Evolutionary conservation across 2,113 vertebrate species (phyloP), one percentile per base, ranked within the genome.

Genomic region (Hyaena hyaena): DNA sequence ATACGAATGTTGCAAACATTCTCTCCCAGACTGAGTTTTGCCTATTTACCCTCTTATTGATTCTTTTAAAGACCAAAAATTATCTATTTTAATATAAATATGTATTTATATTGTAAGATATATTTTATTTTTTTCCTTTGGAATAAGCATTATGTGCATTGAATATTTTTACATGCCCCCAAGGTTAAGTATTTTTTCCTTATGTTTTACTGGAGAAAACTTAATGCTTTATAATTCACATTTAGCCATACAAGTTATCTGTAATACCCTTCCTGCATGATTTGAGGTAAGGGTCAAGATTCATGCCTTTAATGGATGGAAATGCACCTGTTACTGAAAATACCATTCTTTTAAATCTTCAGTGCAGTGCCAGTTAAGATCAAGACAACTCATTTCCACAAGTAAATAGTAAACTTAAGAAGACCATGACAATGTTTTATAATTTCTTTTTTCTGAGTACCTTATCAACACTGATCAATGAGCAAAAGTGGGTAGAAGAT

Each of bases 321-420:
- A 1, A 91, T 65, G 33, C 1, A 69, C 28, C 24, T 35, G 35
- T 88, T 81, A 65, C 35, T 81, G 61, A 69, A 88, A 91, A 81
- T 19, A 90, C 89, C 26, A 87, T 90, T 92, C 50, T 77, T 95
- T 94, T 76, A 92, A 66, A 93, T 73, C 5, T 92, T 53, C 26
- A 79, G 33, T 28, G 0, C 15, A 89, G 2, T 79, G 9, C 73
- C 35, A 79, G 31, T 53, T 73, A 93, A 94, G 92, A 82, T 77
- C n/a, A 90, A 95, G 33, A 86, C 23, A 55, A 31, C 24, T 10
- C 6, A 11, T 79, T 92, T 65, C 19, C 15, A 87, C 33, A 61
- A n/a, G 63, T 73, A 68, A 48, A 24, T 74, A 19, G 16, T 63
- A 92, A 83, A 6, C 2, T 71, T 48, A 5, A 58, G 7, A 81